Base-by-base conservation (phyloP, 2,113 vertebrate species). In the Semicossyphus pulcher region DNA sequence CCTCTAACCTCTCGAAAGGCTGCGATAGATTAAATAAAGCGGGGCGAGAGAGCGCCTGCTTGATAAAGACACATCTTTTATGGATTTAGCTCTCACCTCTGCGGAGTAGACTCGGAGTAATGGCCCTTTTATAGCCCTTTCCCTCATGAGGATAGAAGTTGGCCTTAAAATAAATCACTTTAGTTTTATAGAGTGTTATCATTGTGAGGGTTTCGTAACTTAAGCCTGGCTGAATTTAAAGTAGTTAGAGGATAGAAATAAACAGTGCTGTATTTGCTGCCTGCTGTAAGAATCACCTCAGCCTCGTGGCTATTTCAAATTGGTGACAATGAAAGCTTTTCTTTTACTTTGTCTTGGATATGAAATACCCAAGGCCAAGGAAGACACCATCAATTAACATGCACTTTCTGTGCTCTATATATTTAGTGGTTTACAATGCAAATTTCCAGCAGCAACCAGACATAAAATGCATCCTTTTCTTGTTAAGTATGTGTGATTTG, bases 111-210 rank as follows among this genome's bases (percentile, higher is more conserved):
- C 12, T 51, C 39, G 9, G 34, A 42, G 16, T 76, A 73, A 73
- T 51, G 61, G 29, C 20, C 25, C 3, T 57, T 66, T 78, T 63
- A 85, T 59, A 8, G 49, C 56, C 10, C 1, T 65, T 57, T 68
- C 36, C 31, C 49, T 23, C 39, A 5, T 3, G 37, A 54, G 52
- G 32, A 18, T 12, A 57, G 2, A 60, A 18, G 16, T 18, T 47
- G 10, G n/a, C 54, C 53, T 53, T 58, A 32, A 74, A 70, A 77
- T 80, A 80, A 62, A 82, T 73, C 52, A 66, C 68, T 74, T 69
- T 1, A 58, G 44, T 53, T 79, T 66, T 62, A 53, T 31, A 25
- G 51, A 21, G 49, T 70, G 62, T 57, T 32, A 74, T 67, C 15
- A 36, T 4, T 36, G 25, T n/a, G 31, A 52, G 21, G 14, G 37